phyloP scores from a whole-genome alignment of 64 coral and sea anemone species.

The Cladopsammia gracilis region DNA sequence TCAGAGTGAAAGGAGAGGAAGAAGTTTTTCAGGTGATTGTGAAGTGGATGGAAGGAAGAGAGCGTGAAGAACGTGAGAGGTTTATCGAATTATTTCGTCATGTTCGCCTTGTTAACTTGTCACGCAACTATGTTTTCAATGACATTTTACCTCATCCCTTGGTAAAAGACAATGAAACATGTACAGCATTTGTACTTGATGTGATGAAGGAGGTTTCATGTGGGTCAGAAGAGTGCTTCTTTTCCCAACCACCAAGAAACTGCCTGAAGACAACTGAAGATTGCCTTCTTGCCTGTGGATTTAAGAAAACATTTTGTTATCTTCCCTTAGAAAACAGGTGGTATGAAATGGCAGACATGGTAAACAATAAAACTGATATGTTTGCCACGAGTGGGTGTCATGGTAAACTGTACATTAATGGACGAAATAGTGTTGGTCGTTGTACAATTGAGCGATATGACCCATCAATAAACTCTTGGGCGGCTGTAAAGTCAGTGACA shows the following conservation, averaged over 20 bases:
- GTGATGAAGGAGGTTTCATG: slow-evolving; percentile 36
- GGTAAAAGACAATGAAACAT: slow-evolving; percentile 11
- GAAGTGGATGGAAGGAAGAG: neutral
- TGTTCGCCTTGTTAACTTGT: neutral
- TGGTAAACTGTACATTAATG: slow-evolving; percentile 43
- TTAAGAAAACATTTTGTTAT: slow-evolving; percentile 33
- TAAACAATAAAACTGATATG: no score
- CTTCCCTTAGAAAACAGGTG: slow-evolving; percentile 28
- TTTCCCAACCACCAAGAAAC: slow-evolving; percentile 47
- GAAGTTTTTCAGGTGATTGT: neutral
- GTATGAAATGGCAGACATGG: slow-evolving; percentile 22
- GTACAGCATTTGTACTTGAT: slow-evolving; percentile 62
- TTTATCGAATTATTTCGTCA: no score
- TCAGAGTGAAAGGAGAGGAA: no score
- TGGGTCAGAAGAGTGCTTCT: slow-evolving; percentile 30
- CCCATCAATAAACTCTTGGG: slow-evolving; percentile 57
- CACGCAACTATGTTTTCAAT: slow-evolving; percentile 51
- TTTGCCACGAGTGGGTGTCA: no score
- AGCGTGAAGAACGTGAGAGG: slow-evolving; percentile 32
- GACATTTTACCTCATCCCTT: slow-evolving; percentile 48
- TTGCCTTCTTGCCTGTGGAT: slow-evolving; percentile 49
- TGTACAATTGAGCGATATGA: slow-evolving; percentile 48
- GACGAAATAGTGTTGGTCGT: neutral
- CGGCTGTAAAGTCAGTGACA: slow-evolving; percentile 20
- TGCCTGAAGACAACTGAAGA: slow-evolving; percentile 51